Percentiles rank a stretch among this genome's conserved stretches.
Evolutionary conservation across 2,113 vertebrate species (phyloP).

Genomic region (Saccopteryx bilineata): DNA sequence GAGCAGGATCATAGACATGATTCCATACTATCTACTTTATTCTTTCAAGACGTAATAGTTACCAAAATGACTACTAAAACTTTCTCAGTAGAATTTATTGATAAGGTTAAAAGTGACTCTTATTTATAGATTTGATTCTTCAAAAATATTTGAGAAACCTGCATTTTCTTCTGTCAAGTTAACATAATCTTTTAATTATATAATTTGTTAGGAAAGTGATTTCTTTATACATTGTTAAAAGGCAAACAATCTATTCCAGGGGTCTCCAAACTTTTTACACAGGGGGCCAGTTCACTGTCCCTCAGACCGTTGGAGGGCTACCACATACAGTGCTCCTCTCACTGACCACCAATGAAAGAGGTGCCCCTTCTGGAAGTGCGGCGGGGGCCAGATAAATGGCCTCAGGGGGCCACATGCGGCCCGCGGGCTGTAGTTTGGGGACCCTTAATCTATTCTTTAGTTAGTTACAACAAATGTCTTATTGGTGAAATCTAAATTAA

Average conservation of each 20-base stretch:
- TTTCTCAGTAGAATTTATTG: conserved; percentile 26
- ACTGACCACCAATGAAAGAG: too few relatives aligned
- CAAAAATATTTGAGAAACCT: conserved; percentile 25
- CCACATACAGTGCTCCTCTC: too few relatives aligned
- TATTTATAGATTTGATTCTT: conserved; percentile 56
- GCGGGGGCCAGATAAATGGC: too few relatives aligned
- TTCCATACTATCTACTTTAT: neutral
- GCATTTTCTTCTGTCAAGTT: conserved; percentile 34
- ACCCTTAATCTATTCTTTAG: neutral
- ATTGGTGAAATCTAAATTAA: conserved; percentile 46
- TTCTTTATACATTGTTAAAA: conserved; percentile 48
- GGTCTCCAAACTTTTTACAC: too few relatives aligned
- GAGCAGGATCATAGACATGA: too few relatives aligned
- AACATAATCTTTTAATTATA: conserved; percentile 46
- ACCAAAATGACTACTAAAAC: conserved; percentile 29
- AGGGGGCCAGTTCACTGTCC: too few relatives aligned
- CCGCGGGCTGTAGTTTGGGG: too few relatives aligned
- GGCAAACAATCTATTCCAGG: neutral
- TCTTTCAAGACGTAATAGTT: neutral
- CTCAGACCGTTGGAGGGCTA: too few relatives aligned
- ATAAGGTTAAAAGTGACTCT: conserved; percentile 32
- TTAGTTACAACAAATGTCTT: conserved; percentile 32
- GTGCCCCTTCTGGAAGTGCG: too few relatives aligned
- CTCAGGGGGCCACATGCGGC: too few relatives aligned
- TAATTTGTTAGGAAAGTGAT: conserved; percentile 19